These are phyloP conservation scores for Galerucella pusilla DNA, from an alignment of 2,888 invertebrate genomes.

Conservation along the genomic window DNA sequence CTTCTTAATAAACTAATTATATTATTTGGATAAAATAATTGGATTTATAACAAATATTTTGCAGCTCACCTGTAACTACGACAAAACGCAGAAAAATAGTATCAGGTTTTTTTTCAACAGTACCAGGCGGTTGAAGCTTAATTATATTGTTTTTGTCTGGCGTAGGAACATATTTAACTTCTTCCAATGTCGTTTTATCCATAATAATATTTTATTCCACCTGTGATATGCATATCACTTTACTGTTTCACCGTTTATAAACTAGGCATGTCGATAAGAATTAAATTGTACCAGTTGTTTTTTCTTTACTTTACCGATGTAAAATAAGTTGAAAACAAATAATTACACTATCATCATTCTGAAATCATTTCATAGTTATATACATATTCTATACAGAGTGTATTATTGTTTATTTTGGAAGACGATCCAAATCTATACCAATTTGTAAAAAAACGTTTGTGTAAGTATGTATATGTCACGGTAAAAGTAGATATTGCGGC, in stretches of 20 bases:
- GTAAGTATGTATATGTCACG: no score
- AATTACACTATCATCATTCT: no score
- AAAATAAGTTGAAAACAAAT: no score
- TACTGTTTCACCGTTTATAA: not conserved
- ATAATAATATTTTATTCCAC: not conserved
- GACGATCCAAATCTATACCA: no score
- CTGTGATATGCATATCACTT: not conserved
- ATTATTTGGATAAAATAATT: no score
- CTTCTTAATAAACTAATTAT: no score
- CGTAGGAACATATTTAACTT: not conserved
- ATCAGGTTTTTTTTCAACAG: not conserved
- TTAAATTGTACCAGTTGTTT: not conserved
- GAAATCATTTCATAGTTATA: no score
- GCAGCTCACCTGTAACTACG: not conserved
- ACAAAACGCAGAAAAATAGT: conserved; percentile 1
- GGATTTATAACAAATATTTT: not conserved
- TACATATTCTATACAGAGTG: no score
- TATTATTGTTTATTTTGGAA: no score
- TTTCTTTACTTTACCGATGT: no score
- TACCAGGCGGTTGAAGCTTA: not conserved
- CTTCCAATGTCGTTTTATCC: not conserved
- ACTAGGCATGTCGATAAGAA: not conserved
- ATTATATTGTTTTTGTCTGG: not conserved
- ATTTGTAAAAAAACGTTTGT: no score
- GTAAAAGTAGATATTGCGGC: no score